Percentiles rank a stretch among this genome's conserved stretches.
Evolutionary conservation across 2,113 vertebrate species (phyloP).

Genomic region (Copsychus sechellarum): DNA sequence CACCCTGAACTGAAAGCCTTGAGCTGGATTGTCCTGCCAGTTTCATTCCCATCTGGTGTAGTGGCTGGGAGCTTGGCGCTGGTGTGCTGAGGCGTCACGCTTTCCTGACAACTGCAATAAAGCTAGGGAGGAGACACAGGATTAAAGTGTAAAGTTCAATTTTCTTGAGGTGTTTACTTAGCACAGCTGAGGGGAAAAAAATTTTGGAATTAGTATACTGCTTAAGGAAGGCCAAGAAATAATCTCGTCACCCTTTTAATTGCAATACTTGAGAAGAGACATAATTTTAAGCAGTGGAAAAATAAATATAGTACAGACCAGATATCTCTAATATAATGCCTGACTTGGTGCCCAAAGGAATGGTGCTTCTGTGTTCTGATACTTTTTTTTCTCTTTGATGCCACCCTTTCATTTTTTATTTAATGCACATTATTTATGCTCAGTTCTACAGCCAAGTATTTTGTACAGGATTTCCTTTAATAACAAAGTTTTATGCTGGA

Average conservation of each 20-base stretch:
- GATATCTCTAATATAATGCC: background rate
- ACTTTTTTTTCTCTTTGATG: background rate
- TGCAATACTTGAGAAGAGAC: background rate
- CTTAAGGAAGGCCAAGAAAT: background rate
- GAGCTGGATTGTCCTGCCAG: background rate
- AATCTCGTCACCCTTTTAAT: background rate
- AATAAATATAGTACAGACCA: background rate
- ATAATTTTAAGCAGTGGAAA: background rate
- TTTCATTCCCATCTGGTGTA: background rate
- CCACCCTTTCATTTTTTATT: background rate
- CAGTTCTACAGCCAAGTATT: background rate
- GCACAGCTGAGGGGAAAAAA: background rate
- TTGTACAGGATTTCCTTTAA: background rate
- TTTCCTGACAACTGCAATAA: background rate
- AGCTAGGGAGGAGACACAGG: background rate
- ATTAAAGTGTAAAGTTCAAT: background rate
- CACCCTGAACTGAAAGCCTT: background rate
- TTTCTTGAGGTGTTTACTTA: background rate
- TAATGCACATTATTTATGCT: background rate
- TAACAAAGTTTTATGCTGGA: background rate
- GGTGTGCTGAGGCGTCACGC: fast-evolving
- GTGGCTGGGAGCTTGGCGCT: background rate
- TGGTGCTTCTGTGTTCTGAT: background rate
- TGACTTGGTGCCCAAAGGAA: background rate
- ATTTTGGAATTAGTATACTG: background rate